A percentile compares a stretch with the other conserved stretches of the same genome.
Conservation (phyloP, 2,888 invertebrate species). For the Netelia virgata region DNA sequence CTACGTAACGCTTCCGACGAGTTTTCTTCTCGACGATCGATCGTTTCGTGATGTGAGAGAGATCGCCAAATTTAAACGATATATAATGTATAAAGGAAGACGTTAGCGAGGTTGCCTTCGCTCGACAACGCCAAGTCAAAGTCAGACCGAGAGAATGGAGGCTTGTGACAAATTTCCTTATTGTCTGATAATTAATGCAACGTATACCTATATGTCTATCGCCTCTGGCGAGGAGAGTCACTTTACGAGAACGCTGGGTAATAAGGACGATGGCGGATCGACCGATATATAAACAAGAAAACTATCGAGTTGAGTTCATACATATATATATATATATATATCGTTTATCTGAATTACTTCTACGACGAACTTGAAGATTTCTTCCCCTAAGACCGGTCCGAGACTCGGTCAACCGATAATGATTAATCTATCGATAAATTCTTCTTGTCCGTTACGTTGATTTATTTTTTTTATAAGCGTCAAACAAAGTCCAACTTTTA, state of each 20-base stretch:
- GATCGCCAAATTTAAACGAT: background rate
- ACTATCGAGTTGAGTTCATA: background rate
- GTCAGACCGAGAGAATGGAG: constrained; percentile 23
- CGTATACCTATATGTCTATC: constrained; percentile 60
- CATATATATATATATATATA: background rate
- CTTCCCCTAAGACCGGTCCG: too few relatives aligned
- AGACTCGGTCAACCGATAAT: too few relatives aligned
- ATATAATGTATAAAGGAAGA: background rate
- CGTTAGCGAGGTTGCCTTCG: background rate
- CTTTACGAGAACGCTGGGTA: constrained; percentile 74
- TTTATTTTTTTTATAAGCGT: too few relatives aligned
- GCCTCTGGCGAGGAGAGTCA: constrained; percentile 73
- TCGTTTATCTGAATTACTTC: too few relatives aligned
- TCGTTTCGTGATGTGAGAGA: background rate
- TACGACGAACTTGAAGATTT: too few relatives aligned
- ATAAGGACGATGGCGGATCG: constrained; percentile 63
- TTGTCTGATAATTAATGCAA: constrained; percentile 70
- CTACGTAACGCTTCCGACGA: background rate
- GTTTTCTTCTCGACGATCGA: background rate
- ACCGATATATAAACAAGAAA: background rate
- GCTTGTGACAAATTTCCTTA: constrained; percentile 70
- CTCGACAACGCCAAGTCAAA: constrained; percentile 17
- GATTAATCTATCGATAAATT: too few relatives aligned
- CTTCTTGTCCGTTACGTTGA: too few relatives aligned
- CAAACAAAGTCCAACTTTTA: too few relatives aligned